Evolutionary conservation across 2,888 invertebrate genomes (phyloP).

Genomic region (Eristalis tenax): DNA sequence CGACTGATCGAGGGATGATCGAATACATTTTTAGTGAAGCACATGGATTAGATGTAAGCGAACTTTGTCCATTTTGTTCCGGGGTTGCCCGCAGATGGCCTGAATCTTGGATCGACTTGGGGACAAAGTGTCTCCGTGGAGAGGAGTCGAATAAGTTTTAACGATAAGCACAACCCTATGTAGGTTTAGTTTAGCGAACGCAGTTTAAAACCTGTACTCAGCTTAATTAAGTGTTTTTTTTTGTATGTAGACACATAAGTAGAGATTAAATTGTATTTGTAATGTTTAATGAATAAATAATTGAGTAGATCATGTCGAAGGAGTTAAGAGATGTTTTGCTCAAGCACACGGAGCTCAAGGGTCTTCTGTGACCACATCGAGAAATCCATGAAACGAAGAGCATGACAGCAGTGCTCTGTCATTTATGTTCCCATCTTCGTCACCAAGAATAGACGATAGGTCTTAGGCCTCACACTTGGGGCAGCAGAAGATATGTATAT

Average conservation of each 20-base stretch:
- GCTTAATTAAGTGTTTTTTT: constrained; percentile 22
- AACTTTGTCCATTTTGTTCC: constrained; percentile 67
- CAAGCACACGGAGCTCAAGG: no score
- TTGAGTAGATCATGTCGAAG: neutral
- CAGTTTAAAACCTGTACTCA: neutral
- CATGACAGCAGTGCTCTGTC: no score
- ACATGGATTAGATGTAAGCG: constrained; percentile 5
- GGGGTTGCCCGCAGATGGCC: constrained; percentile 34
- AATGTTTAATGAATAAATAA: constrained; percentile 6
- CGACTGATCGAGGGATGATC: no score
- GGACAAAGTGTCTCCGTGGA: constrained; percentile 29
- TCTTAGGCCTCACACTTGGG: no score
- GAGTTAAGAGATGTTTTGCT: neutral
- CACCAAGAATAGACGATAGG: no score
- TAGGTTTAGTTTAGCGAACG: neutral
- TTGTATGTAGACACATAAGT: constrained; percentile 13
- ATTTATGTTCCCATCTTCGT: no score
- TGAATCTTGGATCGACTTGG: constrained; percentile 63
- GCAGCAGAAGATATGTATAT: no score
- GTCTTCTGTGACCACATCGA: no score
- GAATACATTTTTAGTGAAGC: neutral
- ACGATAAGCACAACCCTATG: neutral
- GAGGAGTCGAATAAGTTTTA: neutral
- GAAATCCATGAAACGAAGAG: no score
- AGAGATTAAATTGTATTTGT: constrained; percentile 17